Evolutionary conservation across 2,888 invertebrate genomes (phyloP).

Genomic region (Taenaris catops): DNA sequence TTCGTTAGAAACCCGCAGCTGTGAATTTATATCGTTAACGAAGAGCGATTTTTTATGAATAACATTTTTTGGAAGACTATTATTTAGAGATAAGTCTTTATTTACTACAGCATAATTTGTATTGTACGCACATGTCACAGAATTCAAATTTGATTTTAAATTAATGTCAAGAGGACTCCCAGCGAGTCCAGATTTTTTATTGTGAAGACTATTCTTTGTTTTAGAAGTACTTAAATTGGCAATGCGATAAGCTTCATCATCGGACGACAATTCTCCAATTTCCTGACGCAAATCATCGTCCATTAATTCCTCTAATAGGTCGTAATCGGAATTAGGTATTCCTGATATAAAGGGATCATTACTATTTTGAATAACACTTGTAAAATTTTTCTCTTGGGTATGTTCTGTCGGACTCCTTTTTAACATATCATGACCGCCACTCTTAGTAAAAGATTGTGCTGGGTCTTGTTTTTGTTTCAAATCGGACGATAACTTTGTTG

Average conservation of each 20-base stretch:
- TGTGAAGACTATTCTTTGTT: slow-evolving; percentile 17
- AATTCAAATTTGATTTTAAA: no score
- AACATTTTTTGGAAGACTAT: slow-evolving; percentile 1
- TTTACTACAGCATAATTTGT: no score
- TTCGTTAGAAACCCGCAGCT: no score
- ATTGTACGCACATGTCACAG: no score
- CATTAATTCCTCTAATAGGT: slow-evolving; percentile 65
- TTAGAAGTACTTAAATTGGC: slow-evolving; percentile 22
- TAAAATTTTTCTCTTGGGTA: slow-evolving; percentile 7
- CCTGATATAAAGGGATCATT: slow-evolving; percentile 54
- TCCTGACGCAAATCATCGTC: slow-evolving; percentile 66
- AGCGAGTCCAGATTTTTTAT: neutral
- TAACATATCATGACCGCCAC: neutral
- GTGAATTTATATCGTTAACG: neutral
- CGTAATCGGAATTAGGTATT: slow-evolving; percentile 58
- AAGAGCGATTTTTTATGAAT: neutral
- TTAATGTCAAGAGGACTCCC: slow-evolving; percentile 3
- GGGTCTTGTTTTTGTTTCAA: slow-evolving; percentile 2
- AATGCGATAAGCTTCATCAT: slow-evolving; percentile 45
- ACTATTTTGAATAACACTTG: slow-evolving; percentile 19
- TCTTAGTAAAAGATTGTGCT: slow-evolving; percentile 6
- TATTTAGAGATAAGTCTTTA: slow-evolving; percentile 1
- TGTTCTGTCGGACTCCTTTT: slow-evolving; percentile 8
- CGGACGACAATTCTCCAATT: slow-evolving; percentile 60
- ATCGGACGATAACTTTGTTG: neutral